phyloP scores from a whole-genome alignment of 2,113 vertebrate species.

The Helogale parvula region DNA sequence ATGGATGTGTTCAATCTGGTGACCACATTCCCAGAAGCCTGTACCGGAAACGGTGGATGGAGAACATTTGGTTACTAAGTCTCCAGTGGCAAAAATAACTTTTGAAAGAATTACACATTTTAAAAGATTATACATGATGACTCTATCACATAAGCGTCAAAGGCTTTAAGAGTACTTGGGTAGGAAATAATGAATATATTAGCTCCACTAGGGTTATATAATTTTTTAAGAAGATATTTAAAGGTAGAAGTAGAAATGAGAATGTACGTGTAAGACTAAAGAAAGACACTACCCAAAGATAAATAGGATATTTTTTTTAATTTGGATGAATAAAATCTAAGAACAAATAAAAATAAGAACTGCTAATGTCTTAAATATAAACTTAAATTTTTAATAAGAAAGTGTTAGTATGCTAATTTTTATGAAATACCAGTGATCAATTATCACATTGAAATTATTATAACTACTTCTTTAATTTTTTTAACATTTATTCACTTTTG shows the following conservation, averaged over 20 bases:
- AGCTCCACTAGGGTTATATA: background rate
- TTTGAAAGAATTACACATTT: slow-evolving; percentile 11
- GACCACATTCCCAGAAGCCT: background rate
- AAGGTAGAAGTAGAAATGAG: background rate
- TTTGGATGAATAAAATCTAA: background rate
- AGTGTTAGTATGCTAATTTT: background rate
- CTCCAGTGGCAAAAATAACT: background rate
- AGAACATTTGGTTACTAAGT: background rate
- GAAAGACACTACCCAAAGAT: background rate
- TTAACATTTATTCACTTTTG: too few species aligned
- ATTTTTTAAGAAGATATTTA: background rate
- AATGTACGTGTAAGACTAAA: background rate
- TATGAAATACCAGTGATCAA: background rate
- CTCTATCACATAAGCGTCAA: background rate
- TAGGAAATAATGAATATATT: background rate
- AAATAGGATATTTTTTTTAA: background rate
- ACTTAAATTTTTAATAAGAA: background rate
- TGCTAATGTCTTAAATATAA: background rate
- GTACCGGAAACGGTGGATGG: background rate
- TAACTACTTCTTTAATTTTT: background rate
- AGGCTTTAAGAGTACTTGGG: background rate
- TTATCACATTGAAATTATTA: background rate
- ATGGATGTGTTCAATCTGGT: background rate
- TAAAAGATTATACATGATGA: background rate
- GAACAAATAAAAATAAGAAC: background rate